phyloP scores from a whole-genome alignment of 2,113 vertebrate genomes.

The Myodes glareolus region DNA sequence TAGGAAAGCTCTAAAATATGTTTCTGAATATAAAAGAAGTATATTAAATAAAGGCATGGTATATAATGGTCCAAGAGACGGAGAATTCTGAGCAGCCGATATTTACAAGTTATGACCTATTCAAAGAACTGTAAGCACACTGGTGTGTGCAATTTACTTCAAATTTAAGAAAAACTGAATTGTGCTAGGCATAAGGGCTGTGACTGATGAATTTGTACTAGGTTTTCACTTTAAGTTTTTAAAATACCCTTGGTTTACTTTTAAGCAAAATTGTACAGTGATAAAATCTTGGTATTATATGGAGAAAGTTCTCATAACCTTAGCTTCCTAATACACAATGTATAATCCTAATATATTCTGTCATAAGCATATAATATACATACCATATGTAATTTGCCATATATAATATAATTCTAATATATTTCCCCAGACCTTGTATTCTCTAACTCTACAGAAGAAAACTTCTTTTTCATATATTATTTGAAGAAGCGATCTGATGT shows the following conservation, averaged over 20 bases:
- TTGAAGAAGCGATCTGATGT: neutral
- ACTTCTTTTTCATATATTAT: neutral
- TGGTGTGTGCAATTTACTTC: neutral
- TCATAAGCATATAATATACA: neutral
- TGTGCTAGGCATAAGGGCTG: neutral
- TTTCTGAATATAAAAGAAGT: conserved; percentile 37
- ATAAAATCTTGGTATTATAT: neutral
- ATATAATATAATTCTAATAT: neutral
- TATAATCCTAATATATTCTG: neutral
- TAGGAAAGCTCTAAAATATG: neutral
- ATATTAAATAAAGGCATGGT: neutral
- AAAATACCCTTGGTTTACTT: conserved; percentile 1
- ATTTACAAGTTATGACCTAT: neutral
- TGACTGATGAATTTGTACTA: neutral
- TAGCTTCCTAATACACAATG: neutral
- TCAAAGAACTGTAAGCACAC: neutral
- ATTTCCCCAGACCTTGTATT: neutral
- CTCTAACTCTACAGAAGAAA: neutral
- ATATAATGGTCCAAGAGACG: neutral
- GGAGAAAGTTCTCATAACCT: neutral
- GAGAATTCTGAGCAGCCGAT: neutral
- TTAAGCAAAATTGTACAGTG: neutral
- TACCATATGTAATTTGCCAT: neutral
- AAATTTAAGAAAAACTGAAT: conserved; percentile 44
- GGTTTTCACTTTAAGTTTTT: neutral